These are phyloP conservation scores for Nannospalax galili DNA, from an alignment of 2,113 vertebrate genomes.

Conservation along the genomic window DNA sequence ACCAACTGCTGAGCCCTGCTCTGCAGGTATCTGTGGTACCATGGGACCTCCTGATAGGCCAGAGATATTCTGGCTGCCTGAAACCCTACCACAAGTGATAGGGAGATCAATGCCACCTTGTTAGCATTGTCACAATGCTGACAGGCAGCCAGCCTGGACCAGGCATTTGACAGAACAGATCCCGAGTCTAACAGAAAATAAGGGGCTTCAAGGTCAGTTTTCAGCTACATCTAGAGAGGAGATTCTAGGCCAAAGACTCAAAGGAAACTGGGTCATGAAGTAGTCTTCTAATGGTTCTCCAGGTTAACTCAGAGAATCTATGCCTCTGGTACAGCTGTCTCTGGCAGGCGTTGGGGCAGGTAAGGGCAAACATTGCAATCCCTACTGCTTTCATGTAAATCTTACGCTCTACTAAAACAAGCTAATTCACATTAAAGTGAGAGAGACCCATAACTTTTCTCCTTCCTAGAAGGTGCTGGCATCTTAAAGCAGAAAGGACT, in stretches of 20 bases:
- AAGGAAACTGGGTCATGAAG: conserved; percentile 1
- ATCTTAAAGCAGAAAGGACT: neutral
- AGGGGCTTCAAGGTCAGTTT: neutral
- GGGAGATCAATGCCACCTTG: neutral
- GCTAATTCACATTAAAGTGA: neutral
- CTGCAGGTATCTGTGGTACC: neutral
- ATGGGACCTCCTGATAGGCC: neutral
- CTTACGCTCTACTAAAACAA: neutral
- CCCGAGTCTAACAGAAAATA: neutral
- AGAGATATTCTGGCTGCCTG: neutral
- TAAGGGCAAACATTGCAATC: neutral
- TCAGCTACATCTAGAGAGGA: neutral
- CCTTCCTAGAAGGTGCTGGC: too few relatives aligned
- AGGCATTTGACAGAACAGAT: neutral
- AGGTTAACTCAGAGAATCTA: rapidly evolving
- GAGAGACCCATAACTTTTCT: neutral
- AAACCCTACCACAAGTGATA: neutral
- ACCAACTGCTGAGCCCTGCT: neutral
- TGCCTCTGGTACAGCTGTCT: neutral
- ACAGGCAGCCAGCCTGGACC: neutral
- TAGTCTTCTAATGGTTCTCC: neutral
- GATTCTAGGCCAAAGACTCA: neutral
- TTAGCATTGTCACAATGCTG: neutral
- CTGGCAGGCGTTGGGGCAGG: neutral
- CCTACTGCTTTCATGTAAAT: too few relatives aligned